These are phyloP conservation scores for Nixonia krombeini DNA, from an alignment of 1,140 invertebrate genomes.

Conservation along the genomic window DNA sequence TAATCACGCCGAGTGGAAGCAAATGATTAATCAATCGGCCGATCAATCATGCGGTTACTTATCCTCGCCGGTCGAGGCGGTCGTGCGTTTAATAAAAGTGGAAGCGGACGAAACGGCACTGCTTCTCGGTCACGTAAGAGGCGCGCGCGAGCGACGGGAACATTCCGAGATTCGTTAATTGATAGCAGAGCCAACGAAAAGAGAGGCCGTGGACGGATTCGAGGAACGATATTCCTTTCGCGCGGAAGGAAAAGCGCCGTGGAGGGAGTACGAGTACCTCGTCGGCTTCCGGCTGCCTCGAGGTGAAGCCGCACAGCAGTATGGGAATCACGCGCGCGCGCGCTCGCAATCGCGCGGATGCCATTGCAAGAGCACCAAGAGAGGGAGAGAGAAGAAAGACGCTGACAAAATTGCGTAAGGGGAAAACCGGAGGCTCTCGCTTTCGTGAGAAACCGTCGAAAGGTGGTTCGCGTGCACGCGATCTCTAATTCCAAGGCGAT, in stretches of 20 bases:
- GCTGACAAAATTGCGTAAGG: conserved; percentile 30
- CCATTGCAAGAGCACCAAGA: background rate
- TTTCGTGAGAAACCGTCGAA: conserved; percentile 28
- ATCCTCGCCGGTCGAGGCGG: no score
- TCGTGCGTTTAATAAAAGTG: no score
- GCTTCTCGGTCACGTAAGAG: background rate
- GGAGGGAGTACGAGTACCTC: no score
- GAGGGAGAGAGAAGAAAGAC: background rate
- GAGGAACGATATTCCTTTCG: background rate
- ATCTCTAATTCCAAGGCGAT: conserved; percentile 12
- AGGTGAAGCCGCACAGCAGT: no score
- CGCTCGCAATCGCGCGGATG: background rate
- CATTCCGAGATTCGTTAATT: background rate
- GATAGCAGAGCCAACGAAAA: background rate
- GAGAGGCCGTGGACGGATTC: background rate
- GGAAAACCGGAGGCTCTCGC: conserved; percentile 17
- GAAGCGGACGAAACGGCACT: background rate
- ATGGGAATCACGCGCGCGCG: background rate
- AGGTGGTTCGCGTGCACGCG: no score
- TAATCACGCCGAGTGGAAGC: no score
- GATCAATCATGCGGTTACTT: no score
- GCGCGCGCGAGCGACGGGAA: background rate
- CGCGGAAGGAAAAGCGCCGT: background rate
- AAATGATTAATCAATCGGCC: no score
- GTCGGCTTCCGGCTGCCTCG: background rate